Evolutionary conservation across 2,888 invertebrate species (phyloP).

Genomic region (Andrena praecox): DNA sequence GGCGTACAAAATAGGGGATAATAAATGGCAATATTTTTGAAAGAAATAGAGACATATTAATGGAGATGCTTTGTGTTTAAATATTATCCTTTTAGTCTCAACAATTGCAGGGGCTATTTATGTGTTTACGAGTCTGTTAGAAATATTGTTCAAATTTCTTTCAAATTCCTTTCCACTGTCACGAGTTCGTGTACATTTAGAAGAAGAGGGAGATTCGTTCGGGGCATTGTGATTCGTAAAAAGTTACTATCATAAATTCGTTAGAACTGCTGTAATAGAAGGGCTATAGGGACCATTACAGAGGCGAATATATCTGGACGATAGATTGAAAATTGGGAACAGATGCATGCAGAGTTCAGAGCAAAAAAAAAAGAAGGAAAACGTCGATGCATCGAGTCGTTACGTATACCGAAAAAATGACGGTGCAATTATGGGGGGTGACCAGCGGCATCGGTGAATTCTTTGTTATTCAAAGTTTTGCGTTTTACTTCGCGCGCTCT

Average conservation of each 20-base stretch:
- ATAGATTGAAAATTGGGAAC: constrained; percentile 33
- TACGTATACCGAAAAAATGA: constrained; percentile 67
- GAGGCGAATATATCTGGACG: constrained; percentile 9
- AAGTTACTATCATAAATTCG: not conserved
- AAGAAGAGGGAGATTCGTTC: not conserved
- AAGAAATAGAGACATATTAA: not conserved
- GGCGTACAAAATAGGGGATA: not conserved
- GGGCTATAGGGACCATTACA: not conserved
- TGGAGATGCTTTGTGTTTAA: too few species aligned
- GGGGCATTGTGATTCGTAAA: too few species aligned
- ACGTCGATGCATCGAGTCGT: constrained; percentile 47
- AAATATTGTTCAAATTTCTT: not conserved
- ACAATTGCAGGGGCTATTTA: not conserved
- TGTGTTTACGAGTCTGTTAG: not conserved
- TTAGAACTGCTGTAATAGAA: not conserved
- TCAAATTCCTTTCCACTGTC: not conserved
- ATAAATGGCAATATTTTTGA: not conserved
- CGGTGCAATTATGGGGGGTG: constrained; percentile 63
- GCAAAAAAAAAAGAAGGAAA: constrained; percentile 12
- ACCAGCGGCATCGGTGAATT: constrained; percentile 41
- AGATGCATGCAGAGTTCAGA: constrained; percentile 3
- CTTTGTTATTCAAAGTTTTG: constrained; percentile 64
- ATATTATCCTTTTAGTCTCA: not conserved
- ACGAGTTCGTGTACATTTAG: not conserved
- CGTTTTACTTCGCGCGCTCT: constrained; percentile 45